Conservation (phyloP, 2,888 invertebrate genomes). For the Drosophila maculinotata region DNA sequence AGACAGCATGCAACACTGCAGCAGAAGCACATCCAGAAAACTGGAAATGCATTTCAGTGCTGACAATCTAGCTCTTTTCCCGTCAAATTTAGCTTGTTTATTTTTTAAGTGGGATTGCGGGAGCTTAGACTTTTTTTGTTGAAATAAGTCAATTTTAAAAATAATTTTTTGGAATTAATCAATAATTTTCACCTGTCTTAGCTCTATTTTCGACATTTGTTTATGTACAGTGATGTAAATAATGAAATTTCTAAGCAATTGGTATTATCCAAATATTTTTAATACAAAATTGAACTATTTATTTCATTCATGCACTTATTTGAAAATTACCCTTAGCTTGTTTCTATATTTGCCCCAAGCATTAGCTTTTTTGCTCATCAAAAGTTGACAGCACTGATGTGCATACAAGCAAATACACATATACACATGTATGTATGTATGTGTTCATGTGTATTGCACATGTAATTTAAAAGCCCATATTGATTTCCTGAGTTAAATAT, state of each 20-base stretch:
- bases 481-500: conserved; percentile 60
- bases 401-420: conserved; percentile 4
- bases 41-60: conserved; percentile 43
- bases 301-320: too few relatives aligned
- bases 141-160: too few relatives aligned
- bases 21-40: conserved; percentile 35
- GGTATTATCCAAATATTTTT: too few relatives aligned
- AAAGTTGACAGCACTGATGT: conserved; percentile 12
- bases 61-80: neutral
- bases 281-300: too few relatives aligned
- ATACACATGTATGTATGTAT: neutral
- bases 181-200: too few relatives aligned
- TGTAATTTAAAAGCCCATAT: conserved; percentile 56
- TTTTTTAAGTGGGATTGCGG: conserved; percentile 4
- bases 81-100: neutral
- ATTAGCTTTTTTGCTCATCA: neutral
- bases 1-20: conserved; percentile 39
- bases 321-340: neutral
- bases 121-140: neutral
- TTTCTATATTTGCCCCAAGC: neutral
- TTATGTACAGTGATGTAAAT: too few relatives aligned
- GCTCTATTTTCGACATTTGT: too few relatives aligned
- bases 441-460: conserved; percentile 34
- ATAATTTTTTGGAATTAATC: too few relatives aligned
- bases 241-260: too few relatives aligned